These are phyloP conservation scores for Emydura subglobosa DNA, from an alignment of 2,113 vertebrate genomes.

Conservation along the genomic window DNA sequence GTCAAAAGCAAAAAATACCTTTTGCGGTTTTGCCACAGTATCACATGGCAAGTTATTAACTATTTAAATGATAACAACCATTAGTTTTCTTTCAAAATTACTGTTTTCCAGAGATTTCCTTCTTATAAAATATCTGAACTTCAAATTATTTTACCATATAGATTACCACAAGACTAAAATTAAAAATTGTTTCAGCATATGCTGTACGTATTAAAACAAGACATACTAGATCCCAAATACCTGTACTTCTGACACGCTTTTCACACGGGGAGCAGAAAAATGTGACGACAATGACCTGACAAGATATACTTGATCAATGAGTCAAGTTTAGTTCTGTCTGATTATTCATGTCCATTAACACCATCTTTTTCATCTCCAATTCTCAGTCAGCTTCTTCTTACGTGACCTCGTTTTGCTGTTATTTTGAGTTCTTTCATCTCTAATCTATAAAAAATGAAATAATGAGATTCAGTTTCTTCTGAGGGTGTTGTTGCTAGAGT, in stretches of 20 bases:
- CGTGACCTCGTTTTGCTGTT: neutral
- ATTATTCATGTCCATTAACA: neutral
- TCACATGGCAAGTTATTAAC: neutral
- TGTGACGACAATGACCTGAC: neutral
- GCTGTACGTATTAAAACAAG: neutral
- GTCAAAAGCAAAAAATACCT: neutral
- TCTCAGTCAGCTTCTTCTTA: neutral
- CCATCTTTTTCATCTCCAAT: neutral
- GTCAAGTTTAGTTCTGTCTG: neutral
- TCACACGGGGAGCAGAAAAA: neutral
- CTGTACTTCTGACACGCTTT: neutral
- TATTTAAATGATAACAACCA: rapidly evolving
- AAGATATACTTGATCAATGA: neutral
- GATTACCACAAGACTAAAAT: neutral
- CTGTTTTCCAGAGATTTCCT: neutral
- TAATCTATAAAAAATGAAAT: neutral
- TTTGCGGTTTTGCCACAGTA: neutral
- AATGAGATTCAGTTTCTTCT: neutral
- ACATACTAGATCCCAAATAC: neutral
- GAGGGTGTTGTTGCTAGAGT: neutral
- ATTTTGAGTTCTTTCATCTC: neutral
- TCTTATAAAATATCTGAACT: neutral
- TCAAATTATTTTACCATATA: neutral
- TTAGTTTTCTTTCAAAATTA: neutral
- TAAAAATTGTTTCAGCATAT: neutral